These are phyloP conservation scores for Sphinx pinastri DNA, from an alignment of 2,888 invertebrate species.

Conservation along the genomic window DNA sequence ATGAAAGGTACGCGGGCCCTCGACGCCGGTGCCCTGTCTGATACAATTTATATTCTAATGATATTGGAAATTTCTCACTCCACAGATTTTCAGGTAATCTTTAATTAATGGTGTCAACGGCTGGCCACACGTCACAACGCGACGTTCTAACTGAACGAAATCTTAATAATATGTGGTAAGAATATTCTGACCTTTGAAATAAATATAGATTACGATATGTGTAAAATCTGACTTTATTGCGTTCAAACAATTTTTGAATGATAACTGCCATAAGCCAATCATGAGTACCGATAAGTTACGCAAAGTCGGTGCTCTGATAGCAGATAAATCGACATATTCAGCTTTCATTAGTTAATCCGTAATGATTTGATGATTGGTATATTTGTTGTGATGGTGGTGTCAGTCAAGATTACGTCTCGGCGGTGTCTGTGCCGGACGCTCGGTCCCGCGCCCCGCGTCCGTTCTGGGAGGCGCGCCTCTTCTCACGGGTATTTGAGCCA, in stretches of 20 bases:
- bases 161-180: conserved; percentile 42
- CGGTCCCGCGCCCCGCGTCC: conserved; percentile 42
- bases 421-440: conserved; percentile 32
- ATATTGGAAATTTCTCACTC: conserved; percentile 81
- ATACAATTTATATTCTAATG: conserved; percentile 83
- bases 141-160: conserved; percentile 50
- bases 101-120: conserved; percentile 72
- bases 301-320: conserved; percentile 46
- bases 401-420: conserved; percentile 71
- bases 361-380: conserved; percentile 62
- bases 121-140: conserved; percentile 56
- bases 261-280: conserved; percentile 27
- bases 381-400: conserved; percentile 56
- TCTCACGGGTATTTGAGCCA: conserved; percentile 82
- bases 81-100: conserved; percentile 80
- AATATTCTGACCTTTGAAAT: conserved; percentile 47
- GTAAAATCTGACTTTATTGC: conserved; percentile 26
- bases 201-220: conserved; percentile 41
- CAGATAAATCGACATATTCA: conserved; percentile 40
- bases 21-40: conserved; percentile 60
- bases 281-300: conserved; percentile 48
- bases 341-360: conserved; percentile 60
- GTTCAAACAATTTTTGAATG: conserved; percentile 27
- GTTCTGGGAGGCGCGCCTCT: conserved; percentile 58
- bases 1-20: conserved; percentile 71